Percentiles rank a stretch among this genome's conserved stretches.
Conservation (phyloP, 2,113 vertebrate genomes). For the Phylloscopus whistleri region DNA sequence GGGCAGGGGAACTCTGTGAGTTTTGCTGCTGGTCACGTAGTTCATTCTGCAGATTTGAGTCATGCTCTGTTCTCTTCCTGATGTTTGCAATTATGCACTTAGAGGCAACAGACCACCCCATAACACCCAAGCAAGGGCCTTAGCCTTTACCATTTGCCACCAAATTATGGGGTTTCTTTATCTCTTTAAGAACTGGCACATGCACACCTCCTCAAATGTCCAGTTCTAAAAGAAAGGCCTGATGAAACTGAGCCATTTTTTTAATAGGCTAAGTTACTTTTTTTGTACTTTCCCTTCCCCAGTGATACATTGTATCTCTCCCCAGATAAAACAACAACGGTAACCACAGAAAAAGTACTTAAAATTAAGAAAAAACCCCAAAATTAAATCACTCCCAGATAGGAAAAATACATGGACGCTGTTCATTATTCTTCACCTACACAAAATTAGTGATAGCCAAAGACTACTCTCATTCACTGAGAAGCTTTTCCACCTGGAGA, state of each 20-base stretch:
- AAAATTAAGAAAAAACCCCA: background rate
- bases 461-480: background rate
- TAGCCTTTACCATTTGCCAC: background rate
- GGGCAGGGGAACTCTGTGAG: background rate
- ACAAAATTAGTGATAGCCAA: background rate
- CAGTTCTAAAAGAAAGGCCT: background rate
- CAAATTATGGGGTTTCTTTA: background rate
- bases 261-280: background rate
- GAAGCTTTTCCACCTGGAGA: background rate
- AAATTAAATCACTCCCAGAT: background rate
- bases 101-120: background rate
- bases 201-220: background rate
- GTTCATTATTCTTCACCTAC: background rate
- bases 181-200: background rate
- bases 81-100: background rate
- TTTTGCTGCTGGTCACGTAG: slow-evolving; percentile 14
- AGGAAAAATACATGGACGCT: background rate
- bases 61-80: background rate
- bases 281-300: background rate
- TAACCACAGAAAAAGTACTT: background rate
- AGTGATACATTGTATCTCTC: background rate
- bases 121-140: background rate
- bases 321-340: background rate
- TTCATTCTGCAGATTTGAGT: background rate
- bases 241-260: background rate